Evolutionary conservation across 1,140 invertebrate species (phyloP), one percentile per base, ranked within the genome.

Genomic region (Drosophila miranda): DNA sequence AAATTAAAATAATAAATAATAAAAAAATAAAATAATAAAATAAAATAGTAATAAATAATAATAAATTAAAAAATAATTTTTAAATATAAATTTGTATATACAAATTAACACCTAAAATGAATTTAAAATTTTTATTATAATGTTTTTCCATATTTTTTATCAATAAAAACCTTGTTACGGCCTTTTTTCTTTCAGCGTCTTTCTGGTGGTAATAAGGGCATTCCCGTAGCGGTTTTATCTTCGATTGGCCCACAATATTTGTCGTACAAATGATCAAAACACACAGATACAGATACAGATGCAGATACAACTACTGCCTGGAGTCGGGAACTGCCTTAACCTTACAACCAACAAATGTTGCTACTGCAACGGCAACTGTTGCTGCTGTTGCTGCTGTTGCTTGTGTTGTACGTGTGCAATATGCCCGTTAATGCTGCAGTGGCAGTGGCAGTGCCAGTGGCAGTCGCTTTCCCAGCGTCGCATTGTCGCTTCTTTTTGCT

Each of bases 231-330:
- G 19, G 19, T 19, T 19, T 19, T 1, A 19, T 19, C 19, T 19
- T 19, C 19, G 19, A 19, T 19, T 19, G 19, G 19, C 19, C 50
- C 44, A 63, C 64, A 80, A 82, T 78, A 78, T 87, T 78, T 87
- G 78, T 87, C 71, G 71, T 71, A 87, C 82, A 87, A 87, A 87
- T 87, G 82, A 87, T 87, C 78, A 87, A 38, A 38, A 87, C 82
- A 87, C 82, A 87, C 62, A 87, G 82, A 87, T 87, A 87, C 77
- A 51, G 30, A 62, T 71, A 87, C 62, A 87, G 82, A 87, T 87
- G 87, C 77, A 51, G 26, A 62, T 67, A 54, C 53, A 75, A 67
- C 21, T 38, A 38, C 34, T 13, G 34, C 9, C 45, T 38, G 34
- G 11, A 50, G 75, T 71, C 53, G 62, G 59, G 49, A 67, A 57